Percentiles rank a stretch among this genome's conserved stretches.
Conservation (phyloP, 2,888 invertebrate species). For the Ecdyonurus torrentis region DNA sequence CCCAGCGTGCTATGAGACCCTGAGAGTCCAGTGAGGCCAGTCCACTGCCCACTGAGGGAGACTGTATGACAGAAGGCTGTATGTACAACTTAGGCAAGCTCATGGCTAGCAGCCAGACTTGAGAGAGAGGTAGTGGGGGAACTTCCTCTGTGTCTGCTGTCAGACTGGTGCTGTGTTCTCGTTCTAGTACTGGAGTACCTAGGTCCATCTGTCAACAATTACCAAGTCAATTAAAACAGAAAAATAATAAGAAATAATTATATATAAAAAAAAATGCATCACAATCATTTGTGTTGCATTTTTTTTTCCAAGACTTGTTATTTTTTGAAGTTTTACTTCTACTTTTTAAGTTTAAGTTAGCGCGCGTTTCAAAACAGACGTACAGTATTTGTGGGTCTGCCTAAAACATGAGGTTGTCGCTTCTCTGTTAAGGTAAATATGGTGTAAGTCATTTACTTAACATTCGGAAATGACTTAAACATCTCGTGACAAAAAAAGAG, state of each 20-base stretch:
- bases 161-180: constrained; percentile 9
- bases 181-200: constrained; percentile 54
- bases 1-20: constrained; percentile 35
- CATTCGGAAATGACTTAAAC: too few species aligned
- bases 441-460: too few species aligned
- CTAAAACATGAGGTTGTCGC: too few species aligned
- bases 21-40: constrained; percentile 22
- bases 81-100: constrained; percentile 42
- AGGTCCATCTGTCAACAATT: constrained; percentile 55
- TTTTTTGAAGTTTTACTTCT: too few species aligned
- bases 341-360: too few species aligned
- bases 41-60: constrained; percentile 16
- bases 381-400: too few species aligned
- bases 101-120: constrained; percentile 53
- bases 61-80: constrained; percentile 24
- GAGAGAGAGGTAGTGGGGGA: constrained; percentile 36
- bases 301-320: too few species aligned
- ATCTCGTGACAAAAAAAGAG: too few species aligned
- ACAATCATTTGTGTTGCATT: too few species aligned
- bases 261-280: too few species aligned
- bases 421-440: too few species aligned
- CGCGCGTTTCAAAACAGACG: too few species aligned
- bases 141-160: neutral
- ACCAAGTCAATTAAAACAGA: constrained; percentile 18
- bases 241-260: neutral